Evolutionary conservation across 2,888 invertebrate genomes (phyloP).

Genomic region (Urechis unicinctus): DNA sequence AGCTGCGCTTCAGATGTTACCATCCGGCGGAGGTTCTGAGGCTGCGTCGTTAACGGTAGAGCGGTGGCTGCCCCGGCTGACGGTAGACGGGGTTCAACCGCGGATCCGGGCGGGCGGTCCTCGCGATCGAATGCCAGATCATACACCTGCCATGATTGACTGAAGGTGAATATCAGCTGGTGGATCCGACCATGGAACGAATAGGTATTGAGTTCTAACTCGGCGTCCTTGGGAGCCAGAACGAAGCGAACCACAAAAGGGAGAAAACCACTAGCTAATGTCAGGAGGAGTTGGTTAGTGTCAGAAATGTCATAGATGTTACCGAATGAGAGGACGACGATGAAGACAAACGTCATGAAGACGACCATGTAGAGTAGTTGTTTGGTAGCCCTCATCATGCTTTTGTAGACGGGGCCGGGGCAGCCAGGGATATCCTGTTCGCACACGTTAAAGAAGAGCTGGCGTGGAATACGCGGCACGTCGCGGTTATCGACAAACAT

Average conservation of each 20-base stretch:
- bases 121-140: slow-evolving; percentile 23
- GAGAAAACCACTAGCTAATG: slow-evolving; percentile 40
- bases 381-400: slow-evolving; percentile 37
- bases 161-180: slow-evolving; percentile 37
- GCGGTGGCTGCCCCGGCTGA: no score
- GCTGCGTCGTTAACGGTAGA: no score
- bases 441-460: slow-evolving; percentile 39
- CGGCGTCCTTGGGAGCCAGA: slow-evolving; percentile 4
- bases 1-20: neutral
- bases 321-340: slow-evolving; percentile 45
- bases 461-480: slow-evolving; percentile 41
- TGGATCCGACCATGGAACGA: slow-evolving; percentile 44
- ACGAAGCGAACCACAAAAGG: slow-evolving; percentile 32
- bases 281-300: slow-evolving; percentile 43
- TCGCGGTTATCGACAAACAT: slow-evolving; percentile 28
- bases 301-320: slow-evolving; percentile 35
- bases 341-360: slow-evolving; percentile 41
- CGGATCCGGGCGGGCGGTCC: no score
- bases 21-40: neutral
- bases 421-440: slow-evolving; percentile 41
- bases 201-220: slow-evolving; percentile 16
- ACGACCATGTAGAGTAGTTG: slow-evolving; percentile 42
- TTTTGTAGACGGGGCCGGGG: slow-evolving; percentile 42
- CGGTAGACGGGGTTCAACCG: no score
- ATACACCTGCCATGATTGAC: slow-evolving; percentile 41